Evolutionary conservation across 2,113 vertebrate genomes (phyloP).

Genomic region (Passer montanus): DNA sequence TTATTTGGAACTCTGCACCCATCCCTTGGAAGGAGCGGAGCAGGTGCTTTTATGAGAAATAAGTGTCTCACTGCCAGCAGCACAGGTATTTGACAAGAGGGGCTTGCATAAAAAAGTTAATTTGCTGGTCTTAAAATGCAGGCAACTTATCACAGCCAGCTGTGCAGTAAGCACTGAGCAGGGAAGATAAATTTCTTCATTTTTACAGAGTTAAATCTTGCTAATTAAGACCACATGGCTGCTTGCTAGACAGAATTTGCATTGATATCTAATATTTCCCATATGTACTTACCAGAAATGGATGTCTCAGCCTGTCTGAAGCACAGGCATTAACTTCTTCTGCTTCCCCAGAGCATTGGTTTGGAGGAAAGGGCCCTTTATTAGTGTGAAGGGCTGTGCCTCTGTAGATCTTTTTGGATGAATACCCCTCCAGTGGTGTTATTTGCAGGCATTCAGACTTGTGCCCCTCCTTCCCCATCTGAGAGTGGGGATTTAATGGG

Average conservation of each 20-base stretch:
- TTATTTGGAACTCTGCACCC: neutral
- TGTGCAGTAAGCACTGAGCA: conserved; percentile 15
- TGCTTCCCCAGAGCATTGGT: neutral
- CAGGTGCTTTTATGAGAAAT: neutral
- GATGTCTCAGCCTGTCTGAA: neutral
- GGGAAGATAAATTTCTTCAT: conserved; percentile 49
- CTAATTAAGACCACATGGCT: conserved; percentile 50
- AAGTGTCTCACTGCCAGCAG: neutral
- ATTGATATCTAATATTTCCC: conserved; percentile 9
- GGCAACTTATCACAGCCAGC: conserved; percentile 41
- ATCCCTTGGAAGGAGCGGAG: neutral
- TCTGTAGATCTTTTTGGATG: neutral
- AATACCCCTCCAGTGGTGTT: neutral
- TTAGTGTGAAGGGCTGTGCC: neutral
- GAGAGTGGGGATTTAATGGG: neutral
- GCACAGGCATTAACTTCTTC: neutral
- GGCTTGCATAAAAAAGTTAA: conserved; percentile 9
- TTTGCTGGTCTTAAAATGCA: conserved; percentile 49
- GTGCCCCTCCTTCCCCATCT: fast-evolving
- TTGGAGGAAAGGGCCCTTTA: neutral
- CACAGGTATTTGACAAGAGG: neutral
- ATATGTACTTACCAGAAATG: neutral
- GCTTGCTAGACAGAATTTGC: conserved; percentile 13
- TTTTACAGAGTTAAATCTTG: neutral
- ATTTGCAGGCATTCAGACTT: neutral